Conservation (phyloP, 2,797 vertebrate genomes). For the Paratrypauchen microcephalus region DNA sequence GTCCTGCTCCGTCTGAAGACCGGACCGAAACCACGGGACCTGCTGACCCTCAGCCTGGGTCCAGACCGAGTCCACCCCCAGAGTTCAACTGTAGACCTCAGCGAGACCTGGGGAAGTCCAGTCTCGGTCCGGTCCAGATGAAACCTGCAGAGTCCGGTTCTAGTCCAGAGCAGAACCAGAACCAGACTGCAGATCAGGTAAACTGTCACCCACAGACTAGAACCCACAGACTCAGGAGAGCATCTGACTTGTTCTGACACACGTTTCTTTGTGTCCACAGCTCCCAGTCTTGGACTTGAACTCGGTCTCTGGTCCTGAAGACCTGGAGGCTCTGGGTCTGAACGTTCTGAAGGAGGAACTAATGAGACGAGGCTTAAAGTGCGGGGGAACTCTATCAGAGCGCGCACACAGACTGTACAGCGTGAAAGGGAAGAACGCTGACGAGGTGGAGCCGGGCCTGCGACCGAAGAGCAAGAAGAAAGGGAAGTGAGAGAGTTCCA, state of each 20-base stretch:
- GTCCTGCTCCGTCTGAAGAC: neutral
- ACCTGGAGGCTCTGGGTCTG: slow-evolving; percentile 86
- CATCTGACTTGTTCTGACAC: neutral
- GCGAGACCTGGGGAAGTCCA: neutral
- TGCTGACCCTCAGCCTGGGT: neutral
- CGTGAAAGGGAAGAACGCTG: slow-evolving; percentile 74
- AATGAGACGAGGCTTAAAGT: slow-evolving; percentile 84
- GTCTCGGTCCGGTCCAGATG: neutral
- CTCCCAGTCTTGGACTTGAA: slow-evolving; percentile 73
- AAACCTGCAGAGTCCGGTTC: neutral
- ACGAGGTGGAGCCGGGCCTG: slow-evolving; percentile 81
- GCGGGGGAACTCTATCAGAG: slow-evolving; percentile 88
- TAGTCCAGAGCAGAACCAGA: neutral
- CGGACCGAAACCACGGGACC: neutral
- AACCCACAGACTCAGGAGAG: neutral
- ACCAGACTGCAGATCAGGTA: slow-evolving; percentile 24
- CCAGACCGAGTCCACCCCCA: neutral
- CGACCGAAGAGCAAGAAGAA: slow-evolving; percentile 82
- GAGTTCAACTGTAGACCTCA: neutral
- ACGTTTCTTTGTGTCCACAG: neutral
- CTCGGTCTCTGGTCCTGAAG: slow-evolving; percentile 60
- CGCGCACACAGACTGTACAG: slow-evolving; percentile 87
- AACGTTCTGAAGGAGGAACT: slow-evolving; percentile 86
- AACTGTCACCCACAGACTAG: neutral
- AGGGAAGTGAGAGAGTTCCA: neutral